These are phyloP conservation scores for Hylaeus volcanicus DNA, from an alignment of 1,140 invertebrate genomes.

Conservation along the genomic window DNA sequence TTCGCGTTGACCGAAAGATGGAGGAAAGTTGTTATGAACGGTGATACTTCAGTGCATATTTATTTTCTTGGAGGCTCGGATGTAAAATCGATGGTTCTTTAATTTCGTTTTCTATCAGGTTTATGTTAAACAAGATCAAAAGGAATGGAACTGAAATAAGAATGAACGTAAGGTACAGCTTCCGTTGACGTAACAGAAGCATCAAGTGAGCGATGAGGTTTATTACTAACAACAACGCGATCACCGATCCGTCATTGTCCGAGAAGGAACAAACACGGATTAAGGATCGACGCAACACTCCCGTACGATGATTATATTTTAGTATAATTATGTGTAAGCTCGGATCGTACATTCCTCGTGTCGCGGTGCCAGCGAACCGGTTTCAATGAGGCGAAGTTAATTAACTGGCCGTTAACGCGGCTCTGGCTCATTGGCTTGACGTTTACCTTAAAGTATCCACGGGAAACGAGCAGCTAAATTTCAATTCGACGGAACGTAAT, in stretches of 20 bases:
- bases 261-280: neutral
- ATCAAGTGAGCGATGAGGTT: neutral
- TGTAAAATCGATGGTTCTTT: too few relatives aligned
- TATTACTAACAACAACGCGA: neutral
- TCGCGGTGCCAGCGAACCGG: conserved; percentile 63
- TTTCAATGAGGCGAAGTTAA: conserved; percentile 69
- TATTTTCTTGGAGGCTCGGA: too few relatives aligned
- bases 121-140: too few relatives aligned
- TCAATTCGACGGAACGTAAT: conserved; percentile 70
- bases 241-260: neutral
- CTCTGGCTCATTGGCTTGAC: conserved; percentile 38
- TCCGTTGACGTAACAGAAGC: neutral
- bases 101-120: too few relatives aligned
- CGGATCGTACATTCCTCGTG: conserved; percentile 15
- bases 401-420: conserved; percentile 70
- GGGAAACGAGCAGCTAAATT: conserved; percentile 59
- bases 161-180: neutral
- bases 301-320: conserved; percentile 64
- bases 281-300: conserved; percentile 37
- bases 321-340: conserved; percentile 59
- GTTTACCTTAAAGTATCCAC: conserved; percentile 46
- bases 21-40: too few relatives aligned
- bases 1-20: too few relatives aligned
- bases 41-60: too few relatives aligned
- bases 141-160: neutral